Percentiles rank a stretch among this genome's conserved stretches.
Evolutionary conservation across 2,113 vertebrate genomes (phyloP).

Genomic region (Nesogale talazaci): DNA sequence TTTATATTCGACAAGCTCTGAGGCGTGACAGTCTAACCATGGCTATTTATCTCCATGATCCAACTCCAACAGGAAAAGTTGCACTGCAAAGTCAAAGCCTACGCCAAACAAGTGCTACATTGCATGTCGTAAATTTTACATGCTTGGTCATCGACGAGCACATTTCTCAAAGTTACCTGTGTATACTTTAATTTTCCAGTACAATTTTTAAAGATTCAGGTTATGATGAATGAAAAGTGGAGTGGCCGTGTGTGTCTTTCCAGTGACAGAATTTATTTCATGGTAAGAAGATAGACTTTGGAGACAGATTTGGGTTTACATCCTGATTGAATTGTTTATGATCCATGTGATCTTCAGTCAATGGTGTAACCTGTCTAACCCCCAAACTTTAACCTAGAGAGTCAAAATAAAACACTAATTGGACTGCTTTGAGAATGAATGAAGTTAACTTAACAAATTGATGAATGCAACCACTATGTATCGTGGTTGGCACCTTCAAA

Average conservation of each 20-base stretch:
- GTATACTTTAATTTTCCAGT: not conserved
- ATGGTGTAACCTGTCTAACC: not conserved
- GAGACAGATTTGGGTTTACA: constrained; percentile 39
- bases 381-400: not conserved
- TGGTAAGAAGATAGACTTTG: not conserved
- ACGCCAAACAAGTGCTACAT: not conserved
- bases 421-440: constrained; percentile 13
- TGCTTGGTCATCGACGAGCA: not conserved
- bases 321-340: not conserved
- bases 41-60: constrained; percentile 10
- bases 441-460: not conserved
- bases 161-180: constrained; percentile 6
- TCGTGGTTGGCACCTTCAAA: not conserved
- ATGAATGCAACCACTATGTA: not conserved
- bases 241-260: not conserved
- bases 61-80: not conserved
- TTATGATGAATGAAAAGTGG: not conserved
- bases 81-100: not conserved
- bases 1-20: constrained; percentile 27
- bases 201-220: not conserved
- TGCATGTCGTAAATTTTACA: not conserved
- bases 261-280: not conserved
- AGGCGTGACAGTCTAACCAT: not conserved
- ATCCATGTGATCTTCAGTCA: constrained; percentile 22
- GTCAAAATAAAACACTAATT: not conserved